These are phyloP conservation scores for Nettapus auritus DNA, from an alignment of 2,113 vertebrate genomes.

Conservation along the genomic window DNA sequence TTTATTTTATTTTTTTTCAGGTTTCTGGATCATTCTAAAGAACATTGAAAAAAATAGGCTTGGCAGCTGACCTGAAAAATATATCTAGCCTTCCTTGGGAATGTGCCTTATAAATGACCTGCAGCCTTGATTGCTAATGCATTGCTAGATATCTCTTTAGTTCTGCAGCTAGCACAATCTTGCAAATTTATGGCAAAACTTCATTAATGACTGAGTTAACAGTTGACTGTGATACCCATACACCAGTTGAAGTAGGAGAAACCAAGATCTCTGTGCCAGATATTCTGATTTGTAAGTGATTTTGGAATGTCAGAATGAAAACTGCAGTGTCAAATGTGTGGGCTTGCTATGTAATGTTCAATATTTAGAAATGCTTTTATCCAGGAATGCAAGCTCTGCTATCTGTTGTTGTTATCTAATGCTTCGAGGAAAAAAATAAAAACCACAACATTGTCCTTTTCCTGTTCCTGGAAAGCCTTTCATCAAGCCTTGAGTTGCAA, in stretches of 20 bases:
- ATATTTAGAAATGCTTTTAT: background rate
- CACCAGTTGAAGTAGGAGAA: background rate
- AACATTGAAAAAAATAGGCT: background rate
- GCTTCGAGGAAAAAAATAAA: background rate
- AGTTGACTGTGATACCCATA: background rate
- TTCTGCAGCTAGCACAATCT: background rate
- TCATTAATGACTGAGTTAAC: background rate
- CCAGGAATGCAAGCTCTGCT: background rate
- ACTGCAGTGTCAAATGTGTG: background rate
- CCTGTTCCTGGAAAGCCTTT: background rate
- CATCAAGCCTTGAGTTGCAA: background rate
- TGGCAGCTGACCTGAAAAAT: conserved; percentile 19
- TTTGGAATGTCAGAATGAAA: background rate
- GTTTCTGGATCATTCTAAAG: background rate
- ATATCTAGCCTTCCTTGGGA: background rate
- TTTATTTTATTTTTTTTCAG: background rate
- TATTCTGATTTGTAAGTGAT: background rate
- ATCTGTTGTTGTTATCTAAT: background rate
- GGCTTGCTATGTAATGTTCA: background rate
- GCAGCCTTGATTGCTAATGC: background rate
- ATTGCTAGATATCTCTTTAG: background rate
- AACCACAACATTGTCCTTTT: background rate
- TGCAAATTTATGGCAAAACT: background rate
- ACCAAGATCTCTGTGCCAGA: background rate
- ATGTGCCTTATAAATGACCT: background rate